Percentiles rank a stretch among this genome's conserved stretches.
phyloP scores from a whole-genome alignment of 1,140 invertebrate genomes.

The Lamellibrachia luymesi region DNA sequence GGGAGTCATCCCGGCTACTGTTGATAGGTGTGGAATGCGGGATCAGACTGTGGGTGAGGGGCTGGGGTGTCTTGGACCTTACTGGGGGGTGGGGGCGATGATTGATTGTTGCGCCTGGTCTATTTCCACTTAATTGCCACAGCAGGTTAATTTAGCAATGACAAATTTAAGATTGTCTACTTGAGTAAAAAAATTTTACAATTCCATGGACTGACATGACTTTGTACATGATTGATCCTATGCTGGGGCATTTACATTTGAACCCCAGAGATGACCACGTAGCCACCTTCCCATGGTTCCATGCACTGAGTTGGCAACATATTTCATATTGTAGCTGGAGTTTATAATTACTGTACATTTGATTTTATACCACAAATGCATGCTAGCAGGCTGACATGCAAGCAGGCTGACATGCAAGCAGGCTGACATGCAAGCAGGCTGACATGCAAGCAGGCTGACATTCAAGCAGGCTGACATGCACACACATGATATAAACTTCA shows the following conservation, averaged over 20 bases:
- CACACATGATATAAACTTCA: no score
- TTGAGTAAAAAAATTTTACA: neutral
- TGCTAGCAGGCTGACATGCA: no score
- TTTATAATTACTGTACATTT: no score
- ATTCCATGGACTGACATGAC: neutral
- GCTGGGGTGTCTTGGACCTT: neutral
- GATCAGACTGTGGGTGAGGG: neutral
- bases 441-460: no score
- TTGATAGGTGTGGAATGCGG: neutral
- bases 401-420: no score
- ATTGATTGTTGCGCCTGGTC: neutral
- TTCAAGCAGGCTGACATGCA: no score
- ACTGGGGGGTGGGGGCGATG: neutral
- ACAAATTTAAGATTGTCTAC: neutral
- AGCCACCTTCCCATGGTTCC: neutral
- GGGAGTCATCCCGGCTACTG: neutral
- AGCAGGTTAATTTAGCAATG: neutral
- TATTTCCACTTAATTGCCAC: neutral
- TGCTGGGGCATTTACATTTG: neutral
- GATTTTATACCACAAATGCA: no score
- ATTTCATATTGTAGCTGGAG: no score
- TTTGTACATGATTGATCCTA: neutral
- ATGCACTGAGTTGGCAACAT: neutral
- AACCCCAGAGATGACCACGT: neutral
- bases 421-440: no score